Conservation (phyloP, 1,140 invertebrate genomes). For the Euura lappo region DNA sequence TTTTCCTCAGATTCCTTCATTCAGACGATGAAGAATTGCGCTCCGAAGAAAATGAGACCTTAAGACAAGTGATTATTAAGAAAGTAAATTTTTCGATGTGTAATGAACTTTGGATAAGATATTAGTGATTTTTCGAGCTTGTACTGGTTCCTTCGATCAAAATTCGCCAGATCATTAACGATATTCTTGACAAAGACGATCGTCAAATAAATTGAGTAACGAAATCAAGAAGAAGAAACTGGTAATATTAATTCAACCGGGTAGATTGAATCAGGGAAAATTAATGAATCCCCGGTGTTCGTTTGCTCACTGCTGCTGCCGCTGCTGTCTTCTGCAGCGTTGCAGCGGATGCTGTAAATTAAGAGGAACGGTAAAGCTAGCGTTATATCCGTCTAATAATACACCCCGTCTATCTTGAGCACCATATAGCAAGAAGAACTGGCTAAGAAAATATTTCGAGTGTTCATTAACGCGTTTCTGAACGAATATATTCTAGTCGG, state of each 20-base stretch:
- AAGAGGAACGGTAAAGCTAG: slow-evolving; percentile 1
- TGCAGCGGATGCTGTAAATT: slow-evolving; percentile 4
- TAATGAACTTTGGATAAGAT: no score
- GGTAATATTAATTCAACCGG: background rate
- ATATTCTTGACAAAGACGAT: background rate
- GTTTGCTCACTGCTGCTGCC: background rate
- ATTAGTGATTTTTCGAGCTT: no score
- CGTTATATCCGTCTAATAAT: slow-evolving; percentile 4
- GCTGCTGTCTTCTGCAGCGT: background rate
- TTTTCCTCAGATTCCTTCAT: no score
- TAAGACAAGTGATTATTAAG: no score
- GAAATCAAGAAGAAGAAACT: background rate
- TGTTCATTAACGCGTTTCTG: slow-evolving; percentile 20
- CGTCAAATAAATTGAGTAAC: background rate
- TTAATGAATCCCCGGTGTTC: background rate
- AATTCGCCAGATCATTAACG: no score
- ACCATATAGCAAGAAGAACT: background rate
- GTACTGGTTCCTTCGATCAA: no score
- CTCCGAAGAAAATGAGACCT: no score
- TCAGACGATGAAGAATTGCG: no score
- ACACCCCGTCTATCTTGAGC: slow-evolving; percentile 1
- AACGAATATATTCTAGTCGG: no score
- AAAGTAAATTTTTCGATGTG: no score
- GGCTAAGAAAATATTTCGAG: no score
- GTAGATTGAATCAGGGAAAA: background rate